Evolutionary conservation across 2,888 invertebrate species (phyloP).

Genomic region (Fabriciana adippe): DNA sequence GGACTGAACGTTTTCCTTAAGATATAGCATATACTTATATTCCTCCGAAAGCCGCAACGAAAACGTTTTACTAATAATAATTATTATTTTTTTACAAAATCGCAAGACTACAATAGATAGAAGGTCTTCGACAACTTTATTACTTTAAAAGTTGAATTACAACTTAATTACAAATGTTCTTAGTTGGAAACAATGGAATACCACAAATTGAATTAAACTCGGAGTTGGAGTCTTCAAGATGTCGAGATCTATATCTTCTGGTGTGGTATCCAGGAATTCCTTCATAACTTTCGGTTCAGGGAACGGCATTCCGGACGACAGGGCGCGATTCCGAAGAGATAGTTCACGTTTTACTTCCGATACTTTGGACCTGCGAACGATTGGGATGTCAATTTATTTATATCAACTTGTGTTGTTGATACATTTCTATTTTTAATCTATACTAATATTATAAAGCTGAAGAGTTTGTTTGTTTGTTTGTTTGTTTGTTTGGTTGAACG

Average conservation of each 20-base stretch:
- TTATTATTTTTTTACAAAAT: no score
- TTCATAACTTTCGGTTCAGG: conserved; percentile 88
- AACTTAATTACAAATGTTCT: conserved; percentile 26
- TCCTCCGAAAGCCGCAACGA: conserved; percentile 16
- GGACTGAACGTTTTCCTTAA: conserved; percentile 19
- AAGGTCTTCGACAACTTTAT: conserved; percentile 13
- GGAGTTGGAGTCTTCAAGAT: conserved; percentile 84
- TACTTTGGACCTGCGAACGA: conserved; percentile 82
- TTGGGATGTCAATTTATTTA: not conserved
- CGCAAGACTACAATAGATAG: conserved; percentile 28
- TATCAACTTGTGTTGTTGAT: not conserved
- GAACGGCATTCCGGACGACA: conserved; percentile 83
- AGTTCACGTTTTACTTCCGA: conserved; percentile 86
- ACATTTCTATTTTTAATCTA: no score
- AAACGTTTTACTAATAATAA: conserved; percentile 14
- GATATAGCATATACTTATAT: conserved; percentile 8
- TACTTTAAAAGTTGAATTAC: conserved; percentile 18
- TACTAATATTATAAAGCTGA: no score
- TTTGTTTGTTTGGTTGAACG: no score
- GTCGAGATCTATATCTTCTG: conserved; percentile 78
- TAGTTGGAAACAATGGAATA: conserved; percentile 55
- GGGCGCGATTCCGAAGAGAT: conserved; percentile 85
- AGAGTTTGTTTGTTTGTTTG: no score
- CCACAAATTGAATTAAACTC: conserved; percentile 86
- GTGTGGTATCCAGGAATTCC: conserved; percentile 85